Base-by-base conservation (phyloP, 2,113 vertebrate species). In the Tonatia bakeri region DNA sequence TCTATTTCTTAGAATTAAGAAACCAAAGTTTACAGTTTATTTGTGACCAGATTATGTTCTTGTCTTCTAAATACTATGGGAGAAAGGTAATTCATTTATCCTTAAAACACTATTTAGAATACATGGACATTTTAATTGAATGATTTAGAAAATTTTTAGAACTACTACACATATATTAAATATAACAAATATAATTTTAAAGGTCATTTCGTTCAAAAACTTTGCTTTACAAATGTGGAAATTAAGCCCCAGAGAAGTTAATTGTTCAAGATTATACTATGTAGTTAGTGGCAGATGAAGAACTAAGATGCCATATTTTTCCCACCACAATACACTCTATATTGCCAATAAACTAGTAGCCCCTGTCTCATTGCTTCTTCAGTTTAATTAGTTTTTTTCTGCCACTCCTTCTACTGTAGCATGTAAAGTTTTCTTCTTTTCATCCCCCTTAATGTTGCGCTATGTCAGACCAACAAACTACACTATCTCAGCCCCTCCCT, bases 181-280 rank as follows among this genome's bases (percentile, higher is more conserved):
- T 87, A 43, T 70, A 90, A 72, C 56, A 96, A 91, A 75, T 83
- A 85, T 5, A 26, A 94, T 81, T 86, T 40, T 77, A 67, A 94
- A 82, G 59, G 52, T 88, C 7, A 43, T 92, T 80, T 94, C 40
- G 89, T 65, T 88, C 15, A 81, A 75, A 92, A 87, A 50, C 36
- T 84, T 72, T n/a, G 90, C 86, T 87, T 94, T 88, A 80, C 45
- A 91, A 86, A 86, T 89, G 69, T 88, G 36, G 54, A 94, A 84
- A 91, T 84, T 75, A 92, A 87, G 36, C n/a, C n/a, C n/a, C 7
- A 26, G 31, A 90, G 65, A 94, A 96, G 75, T 80, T 94, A 94
- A 77, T 88, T 61, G 40, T 64, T 94, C 26, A 77, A 85, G 72
- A 77, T 94, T 24, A 47, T 61, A 26, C 7, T 52, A 73, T 19